Evolutionary conservation across 2,797 vertebrate genomes (phyloP).

Genomic region (Peromyscus attwateri): DNA sequence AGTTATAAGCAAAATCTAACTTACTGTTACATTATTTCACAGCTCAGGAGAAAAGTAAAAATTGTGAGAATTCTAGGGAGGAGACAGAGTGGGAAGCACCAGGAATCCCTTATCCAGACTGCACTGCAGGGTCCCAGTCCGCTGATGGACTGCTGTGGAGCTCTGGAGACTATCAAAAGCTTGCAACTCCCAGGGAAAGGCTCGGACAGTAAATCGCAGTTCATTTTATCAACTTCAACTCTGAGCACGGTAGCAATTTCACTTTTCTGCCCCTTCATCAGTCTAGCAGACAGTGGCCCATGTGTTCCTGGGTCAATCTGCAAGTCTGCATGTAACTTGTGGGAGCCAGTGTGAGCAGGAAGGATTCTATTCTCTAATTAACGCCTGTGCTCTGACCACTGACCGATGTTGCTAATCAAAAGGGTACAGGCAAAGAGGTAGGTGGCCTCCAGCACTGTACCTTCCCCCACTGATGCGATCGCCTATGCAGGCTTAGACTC

Average conservation of each 20-base stretch:
- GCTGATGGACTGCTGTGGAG: no score
- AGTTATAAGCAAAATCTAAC: constrained; percentile 35
- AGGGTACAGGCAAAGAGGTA: neutral
- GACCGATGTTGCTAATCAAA: neutral
- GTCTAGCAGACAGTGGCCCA: neutral
- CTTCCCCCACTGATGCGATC: fast-evolving
- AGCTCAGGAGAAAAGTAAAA: neutral
- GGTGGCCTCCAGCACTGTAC: neutral
- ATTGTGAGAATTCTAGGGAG: neutral
- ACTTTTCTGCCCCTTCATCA: no score
- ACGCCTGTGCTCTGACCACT: neutral
- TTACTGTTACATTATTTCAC: neutral
- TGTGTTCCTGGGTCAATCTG: neutral
- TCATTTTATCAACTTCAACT: constrained; percentile 29
- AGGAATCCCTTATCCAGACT: neutral
- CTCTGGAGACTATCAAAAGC: neutral
- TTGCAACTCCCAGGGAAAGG: neutral
- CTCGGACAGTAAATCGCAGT: neutral
- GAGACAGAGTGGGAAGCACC: neutral
- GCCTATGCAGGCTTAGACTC: no score
- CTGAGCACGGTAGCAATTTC: neutral
- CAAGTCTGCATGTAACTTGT: neutral
- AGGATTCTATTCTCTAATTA: neutral
- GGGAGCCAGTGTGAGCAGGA: neutral
- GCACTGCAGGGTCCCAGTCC: neutral